Base-by-base conservation (phyloP, 2,113 vertebrate species). In the Cebidichthys violaceus region DNA sequence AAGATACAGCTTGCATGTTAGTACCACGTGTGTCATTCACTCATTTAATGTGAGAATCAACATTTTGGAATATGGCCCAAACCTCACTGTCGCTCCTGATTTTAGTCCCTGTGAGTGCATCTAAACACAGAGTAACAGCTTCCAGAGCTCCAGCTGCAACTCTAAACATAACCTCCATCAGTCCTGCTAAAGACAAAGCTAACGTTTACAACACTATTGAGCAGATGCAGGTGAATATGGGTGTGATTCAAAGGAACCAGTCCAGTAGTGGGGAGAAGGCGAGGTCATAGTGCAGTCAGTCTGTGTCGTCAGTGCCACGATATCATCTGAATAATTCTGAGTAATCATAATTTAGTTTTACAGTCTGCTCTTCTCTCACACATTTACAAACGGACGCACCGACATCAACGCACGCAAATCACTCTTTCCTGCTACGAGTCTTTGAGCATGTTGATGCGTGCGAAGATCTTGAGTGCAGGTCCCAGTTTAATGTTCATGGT, bases 401-500 rank as follows among this genome's bases (percentile, higher is more conserved):
- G n/a, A n/a, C n/a, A n/a, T n/a, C n/a, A 27, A 75, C 37, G 52
- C 67, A 54, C 17, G 11, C 4, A 50, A 2, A 54, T 29, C 72
- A 29, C 59, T 2, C 6, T n/a, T 55, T 82, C 9, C 74, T 92
- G 96, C 96, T 98, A 99, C n/a, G 97, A 97, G 94, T 99, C 98
- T 92, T 98, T 99, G 41, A 99, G 96, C 97, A 98, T 97, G 92
- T 96, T 98, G 95, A 99, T 99, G 61, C 97, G 96, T 4, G 97
- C 97, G 0, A 97, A 99, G 93, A 99, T 98, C 95, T 99, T 99
- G 75, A 99, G 96, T 0, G 98, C 98, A 0, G 98, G 98, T 43
- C 98, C 98, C 90, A 99, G 93, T 84, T 99, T 99, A 95, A 99
- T 99, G 95, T 99, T 99, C 98, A 99, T 99, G 89, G 98, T 96